Evolutionary conservation across 2,113 vertebrate species (phyloP), one percentile per base, ranked within the genome.

Genomic region (Paramisgurnus dabryanus): DNA sequence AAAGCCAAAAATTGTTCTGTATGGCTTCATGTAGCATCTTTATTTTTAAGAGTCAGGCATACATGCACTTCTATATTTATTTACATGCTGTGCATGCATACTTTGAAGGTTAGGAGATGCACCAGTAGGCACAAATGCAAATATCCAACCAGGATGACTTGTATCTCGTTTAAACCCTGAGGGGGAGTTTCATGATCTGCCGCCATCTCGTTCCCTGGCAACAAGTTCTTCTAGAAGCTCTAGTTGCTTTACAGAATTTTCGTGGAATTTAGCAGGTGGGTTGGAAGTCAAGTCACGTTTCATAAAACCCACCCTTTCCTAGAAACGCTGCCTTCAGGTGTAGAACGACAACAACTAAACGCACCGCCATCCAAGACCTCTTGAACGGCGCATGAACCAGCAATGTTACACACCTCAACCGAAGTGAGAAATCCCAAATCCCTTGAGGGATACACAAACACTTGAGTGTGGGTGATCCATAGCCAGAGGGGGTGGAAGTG

Each of bases 181-280:
- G 81, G 85, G 63, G 76, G 76, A 82, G 76, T 80, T 72, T 73
- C 41, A 45, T 80, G 76, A 85, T 79, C 81, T 85, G 85, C 71
- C 80, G 61, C 75, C 82, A 82, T 82, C 77, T 70, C 34, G 79
- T 86, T 86, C 60, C 85, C 53, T 80, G 74, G 81, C 82, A 87
- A 85, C 81, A 82, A 76, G 65, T 83, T 69, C 57, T 83, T 76
- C 57, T 68, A 58, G 71, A 53, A 75, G 73, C 7, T 73, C 45
- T 68, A 72, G 40, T 57, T 76, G 67, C 58, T 61, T 60, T 76
- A 58, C 61, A 65, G 71, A 72, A 71, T 67, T 71, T 72, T 77
- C 60, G 47, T 53, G 75, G 75, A 80, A 84, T 82, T 61, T 47
- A 49, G 83, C 71, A 78, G 79, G 83, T 82, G 76, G 55, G 58